phyloP scores from a whole-genome alignment of 2,113 vertebrate genomes.

The Geococcyx californianus region DNA sequence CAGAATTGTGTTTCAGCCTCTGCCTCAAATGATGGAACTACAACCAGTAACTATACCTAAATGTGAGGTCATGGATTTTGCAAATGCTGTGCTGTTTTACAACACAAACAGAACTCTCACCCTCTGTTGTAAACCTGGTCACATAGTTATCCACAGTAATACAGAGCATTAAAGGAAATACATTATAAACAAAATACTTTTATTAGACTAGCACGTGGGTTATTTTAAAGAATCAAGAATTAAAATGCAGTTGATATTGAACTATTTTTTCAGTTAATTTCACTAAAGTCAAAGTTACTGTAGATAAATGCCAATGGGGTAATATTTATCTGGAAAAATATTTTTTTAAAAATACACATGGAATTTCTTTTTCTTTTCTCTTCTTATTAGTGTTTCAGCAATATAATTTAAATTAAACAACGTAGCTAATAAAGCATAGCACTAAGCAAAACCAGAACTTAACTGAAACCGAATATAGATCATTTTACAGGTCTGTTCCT shows the following conservation, averaged over 20 bases:
- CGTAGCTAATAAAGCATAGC: neutral
- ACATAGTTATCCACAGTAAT: neutral
- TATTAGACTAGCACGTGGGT: neutral
- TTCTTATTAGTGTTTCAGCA: neutral
- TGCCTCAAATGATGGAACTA: neutral
- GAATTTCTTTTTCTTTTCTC: neutral
- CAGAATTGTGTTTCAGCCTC: neutral
- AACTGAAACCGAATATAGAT: neutral
- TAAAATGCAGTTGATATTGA: neutral
- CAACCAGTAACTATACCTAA: neutral
- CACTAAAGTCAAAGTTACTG: neutral
- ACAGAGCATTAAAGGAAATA: neutral
- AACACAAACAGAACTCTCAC: neutral
- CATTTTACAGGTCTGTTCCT: neutral
- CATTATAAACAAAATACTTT: slow-evolving; percentile 47
- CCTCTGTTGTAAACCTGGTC: neutral
- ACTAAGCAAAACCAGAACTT: neutral
- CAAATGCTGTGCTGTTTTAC: neutral
- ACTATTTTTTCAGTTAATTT: neutral
- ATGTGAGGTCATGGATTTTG: neutral
- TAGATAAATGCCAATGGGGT: neutral
- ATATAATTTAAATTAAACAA: neutral
- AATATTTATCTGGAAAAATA: neutral
- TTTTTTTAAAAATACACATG: neutral
- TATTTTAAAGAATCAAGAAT: slow-evolving; percentile 1